Conservation (phyloP, 2,888 invertebrate species). For the Nymphalis urticae region DNA sequence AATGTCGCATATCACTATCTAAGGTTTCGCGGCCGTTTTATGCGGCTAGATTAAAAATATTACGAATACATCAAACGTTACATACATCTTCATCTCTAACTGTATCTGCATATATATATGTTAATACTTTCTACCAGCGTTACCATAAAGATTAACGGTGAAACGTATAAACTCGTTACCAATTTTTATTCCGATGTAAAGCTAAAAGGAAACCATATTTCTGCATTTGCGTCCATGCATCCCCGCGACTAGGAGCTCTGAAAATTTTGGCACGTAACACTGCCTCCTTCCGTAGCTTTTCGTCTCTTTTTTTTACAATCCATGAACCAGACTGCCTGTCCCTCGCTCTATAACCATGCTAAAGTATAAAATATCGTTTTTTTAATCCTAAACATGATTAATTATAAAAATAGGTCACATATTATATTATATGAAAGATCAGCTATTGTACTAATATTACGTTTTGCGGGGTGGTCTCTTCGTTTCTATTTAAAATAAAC, state of each 20-base stretch:
- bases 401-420: no score
- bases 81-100: neutral
- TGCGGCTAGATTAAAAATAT: no score
- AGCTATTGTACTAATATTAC: no score
- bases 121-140: neutral
- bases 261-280: constrained; percentile 31
- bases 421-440: no score
- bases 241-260: constrained; percentile 12
- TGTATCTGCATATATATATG: neutral
- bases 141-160: constrained; percentile 1
- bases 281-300: constrained; percentile 19
- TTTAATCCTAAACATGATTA: no score
- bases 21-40: no score
- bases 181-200: constrained; percentile 15
- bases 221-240: constrained; percentile 21
- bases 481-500: neutral
- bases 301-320: constrained; percentile 28
- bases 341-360: constrained; percentile 18
- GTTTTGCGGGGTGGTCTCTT: no score
- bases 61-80: no score
- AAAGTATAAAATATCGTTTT: constrained; percentile 1
- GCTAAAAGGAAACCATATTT: constrained; percentile 25
- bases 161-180: constrained; percentile 12
- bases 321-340: constrained; percentile 35
- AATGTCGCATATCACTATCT: no score